Conservation (phyloP, 2,797 vertebrate species). For the Cuculus canorus region DNA sequence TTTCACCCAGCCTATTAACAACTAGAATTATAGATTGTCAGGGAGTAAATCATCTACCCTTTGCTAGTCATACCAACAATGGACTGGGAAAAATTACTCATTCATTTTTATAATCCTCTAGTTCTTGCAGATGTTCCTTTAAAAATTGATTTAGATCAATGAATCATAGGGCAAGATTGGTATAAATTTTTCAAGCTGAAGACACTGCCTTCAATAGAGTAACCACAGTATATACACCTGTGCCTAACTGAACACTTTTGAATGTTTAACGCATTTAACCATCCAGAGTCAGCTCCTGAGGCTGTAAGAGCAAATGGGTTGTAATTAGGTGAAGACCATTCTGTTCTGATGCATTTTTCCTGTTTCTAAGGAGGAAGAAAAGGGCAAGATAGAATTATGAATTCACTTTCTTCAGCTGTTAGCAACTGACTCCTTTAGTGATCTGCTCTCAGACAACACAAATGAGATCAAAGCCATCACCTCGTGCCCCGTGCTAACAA, state of each 20-base stretch:
- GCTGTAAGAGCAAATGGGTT: neutral
- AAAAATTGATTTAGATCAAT: conserved; percentile 45
- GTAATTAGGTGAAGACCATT: neutral
- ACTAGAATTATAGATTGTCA: conserved; percentile 30
- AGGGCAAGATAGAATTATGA: neutral
- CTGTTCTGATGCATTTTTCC: neutral
- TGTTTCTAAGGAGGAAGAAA: neutral
- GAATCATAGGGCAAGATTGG: neutral
- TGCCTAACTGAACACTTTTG: neutral
- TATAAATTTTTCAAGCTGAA: neutral
- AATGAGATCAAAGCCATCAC: neutral
- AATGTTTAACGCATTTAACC: neutral
- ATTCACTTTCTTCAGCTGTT: neutral
- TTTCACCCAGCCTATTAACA: conserved; percentile 39
- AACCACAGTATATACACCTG: neutral
- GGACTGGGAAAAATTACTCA: conserved; percentile 28
- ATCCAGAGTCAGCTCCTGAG: neutral
- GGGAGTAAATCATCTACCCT: conserved; percentile 28
- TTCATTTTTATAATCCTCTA: conserved; percentile 54
- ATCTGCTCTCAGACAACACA: neutral
- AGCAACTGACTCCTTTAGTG: rapidly evolving
- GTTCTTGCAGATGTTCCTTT: conserved; percentile 33
- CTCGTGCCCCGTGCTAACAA: rapidly evolving
- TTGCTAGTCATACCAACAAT: conserved; percentile 11
- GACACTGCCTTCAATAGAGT: neutral